Conservation (phyloP, 1,140 invertebrate genomes). For the Drosophila tristis region DNA sequence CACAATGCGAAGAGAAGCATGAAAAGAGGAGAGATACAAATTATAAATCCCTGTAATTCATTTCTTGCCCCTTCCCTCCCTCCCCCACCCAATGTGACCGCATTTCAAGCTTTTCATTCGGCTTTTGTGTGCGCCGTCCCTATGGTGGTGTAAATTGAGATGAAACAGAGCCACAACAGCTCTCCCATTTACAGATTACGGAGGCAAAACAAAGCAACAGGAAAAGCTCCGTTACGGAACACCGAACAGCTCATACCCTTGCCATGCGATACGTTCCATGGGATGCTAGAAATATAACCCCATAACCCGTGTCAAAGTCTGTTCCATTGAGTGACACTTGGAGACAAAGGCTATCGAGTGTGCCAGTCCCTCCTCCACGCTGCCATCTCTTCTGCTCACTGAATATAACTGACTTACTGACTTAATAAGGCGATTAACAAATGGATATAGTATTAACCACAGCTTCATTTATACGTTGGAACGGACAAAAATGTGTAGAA, state of each 20-base stretch:
- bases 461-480: too few relatives aligned
- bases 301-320: too few relatives aligned
- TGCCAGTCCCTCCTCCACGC: too few relatives aligned
- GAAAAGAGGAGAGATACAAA: conserved; percentile 62
- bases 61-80: conserved; percentile 55
- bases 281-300: background rate
- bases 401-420: too few relatives aligned
- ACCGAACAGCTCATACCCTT: conserved; percentile 4
- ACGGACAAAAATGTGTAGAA: too few relatives aligned
- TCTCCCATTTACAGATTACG: conserved; percentile 38
- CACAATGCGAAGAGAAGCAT: conserved; percentile 19
- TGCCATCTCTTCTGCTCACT: too few relatives aligned
- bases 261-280: background rate
- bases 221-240: too few relatives aligned
- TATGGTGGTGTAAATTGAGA: conserved; percentile 48
- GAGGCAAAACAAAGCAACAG: conserved; percentile 44
- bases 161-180: conserved; percentile 24
- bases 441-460: too few relatives aligned
- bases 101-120: conserved; percentile 28
- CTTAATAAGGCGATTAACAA: background rate
- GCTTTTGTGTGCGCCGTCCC: conserved; percentile 32
- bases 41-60: conserved; percentile 79
- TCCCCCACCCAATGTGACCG: background rate
- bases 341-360: too few relatives aligned
- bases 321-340: too few relatives aligned